Evolutionary conservation across 2,113 vertebrate species (phyloP), one percentile per base, ranked within the genome.

Genomic region (Machaerirhynchus nigripectus): DNA sequence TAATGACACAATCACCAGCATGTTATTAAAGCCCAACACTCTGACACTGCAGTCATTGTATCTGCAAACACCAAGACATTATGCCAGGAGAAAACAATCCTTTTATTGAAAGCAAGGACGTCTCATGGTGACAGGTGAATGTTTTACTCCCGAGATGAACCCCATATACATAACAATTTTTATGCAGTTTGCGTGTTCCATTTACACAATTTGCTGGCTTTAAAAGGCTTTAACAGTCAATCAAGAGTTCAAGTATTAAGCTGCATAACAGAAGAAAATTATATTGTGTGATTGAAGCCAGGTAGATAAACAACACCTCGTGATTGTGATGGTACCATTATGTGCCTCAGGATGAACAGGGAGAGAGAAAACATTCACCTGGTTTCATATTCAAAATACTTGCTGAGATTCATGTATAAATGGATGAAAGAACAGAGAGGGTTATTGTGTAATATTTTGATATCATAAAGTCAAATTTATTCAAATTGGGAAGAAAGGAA

Each of bases 361-460:
- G 44, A 92, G 64, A 74, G 76, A 84, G 82, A 81, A 94, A 92
- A 60, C 23, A 84, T 68, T 95, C 90, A 84, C 93, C 88, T 94
- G 69, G 86, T 79, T 95, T 94, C 80, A 79, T 76, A 94, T 76
- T 84, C 88, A 80, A 33, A 79, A 88, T 73, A 69, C 35, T 87
- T 53, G 28, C 93, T 65, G 86, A 89, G 88, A 79, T 65, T 97
- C 80, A 73, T 96, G 90, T 89, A 90, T 87, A 87, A 96, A 93
- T 94, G 92, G 80, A 94, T 95, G 90, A 92, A 84, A 42, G 64
- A 96, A 89, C 88, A 94, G 83, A 96, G 56, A 94, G 49, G 86
- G 60, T 84, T 93, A 93, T 84, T 92, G 73, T 87, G 80, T 75
- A 80, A 78, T 95, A 92, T 94, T 93, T 94, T 89, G 90, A 82